Percentiles rank a stretch among this genome's conserved stretches.
Evolutionary conservation across 2,113 vertebrate genomes (phyloP).

Genomic region (Mormyrus lacerda): DNA sequence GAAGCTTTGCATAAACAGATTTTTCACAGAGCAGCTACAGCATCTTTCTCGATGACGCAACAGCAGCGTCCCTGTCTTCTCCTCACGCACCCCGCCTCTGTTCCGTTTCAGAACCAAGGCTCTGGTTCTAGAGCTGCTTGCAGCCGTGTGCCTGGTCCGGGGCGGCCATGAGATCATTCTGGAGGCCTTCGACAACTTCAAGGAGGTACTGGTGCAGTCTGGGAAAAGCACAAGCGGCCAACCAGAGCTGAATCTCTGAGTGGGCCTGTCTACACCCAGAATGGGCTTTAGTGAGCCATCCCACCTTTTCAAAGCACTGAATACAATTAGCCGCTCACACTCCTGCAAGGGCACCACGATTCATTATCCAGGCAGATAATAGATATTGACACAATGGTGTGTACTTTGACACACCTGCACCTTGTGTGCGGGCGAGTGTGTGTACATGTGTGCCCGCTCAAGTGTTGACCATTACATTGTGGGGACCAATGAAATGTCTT

Average conservation of each 20-base stretch:
- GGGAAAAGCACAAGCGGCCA: neutral
- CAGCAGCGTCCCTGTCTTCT: too few species aligned
- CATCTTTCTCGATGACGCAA: neutral
- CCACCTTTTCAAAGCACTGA: neutral
- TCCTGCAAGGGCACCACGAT: neutral
- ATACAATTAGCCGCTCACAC: neutral
- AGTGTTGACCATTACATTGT: too few species aligned
- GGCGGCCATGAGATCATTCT: conserved; percentile 97
- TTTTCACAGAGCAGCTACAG: neutral
- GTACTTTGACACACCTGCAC: neutral
- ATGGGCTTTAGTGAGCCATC: neutral
- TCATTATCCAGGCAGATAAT: neutral
- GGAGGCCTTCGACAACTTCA: conserved; percentile 92
- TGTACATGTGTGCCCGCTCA: neutral
- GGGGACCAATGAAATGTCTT: neutral
- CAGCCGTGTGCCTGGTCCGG: conserved; percentile 89
- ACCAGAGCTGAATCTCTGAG: neutral
- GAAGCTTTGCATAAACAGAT: neutral
- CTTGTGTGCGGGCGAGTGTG: neutral
- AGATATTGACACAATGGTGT: neutral
- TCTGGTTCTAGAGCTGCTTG: conserved; percentile 84
- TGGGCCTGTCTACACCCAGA: neutral
- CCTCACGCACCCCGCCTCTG: neutral
- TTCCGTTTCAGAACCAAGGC: conserved; percentile 79
- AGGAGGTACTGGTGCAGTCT: conserved; percentile 67